Percentiles rank a stretch among this genome's conserved stretches.
phyloP scores from a whole-genome alignment of 2,113 vertebrate genomes.

The Heterotis niloticus region DNA sequence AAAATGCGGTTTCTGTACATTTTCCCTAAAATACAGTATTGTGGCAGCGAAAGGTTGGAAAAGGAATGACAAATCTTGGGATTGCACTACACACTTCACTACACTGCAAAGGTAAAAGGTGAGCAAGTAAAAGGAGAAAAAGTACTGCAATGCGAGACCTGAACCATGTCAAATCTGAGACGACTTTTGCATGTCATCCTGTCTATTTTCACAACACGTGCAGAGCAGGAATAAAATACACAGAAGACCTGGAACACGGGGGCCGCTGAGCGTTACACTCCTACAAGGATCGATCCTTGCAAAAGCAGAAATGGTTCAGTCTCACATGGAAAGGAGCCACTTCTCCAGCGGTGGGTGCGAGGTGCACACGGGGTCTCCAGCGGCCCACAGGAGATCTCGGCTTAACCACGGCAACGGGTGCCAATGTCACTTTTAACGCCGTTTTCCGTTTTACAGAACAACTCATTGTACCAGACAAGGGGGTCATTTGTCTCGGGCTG shows the following conservation, averaged over 20 bases:
- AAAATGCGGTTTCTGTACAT: too few relatives aligned
- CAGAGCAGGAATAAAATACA: neutral
- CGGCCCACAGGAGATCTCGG: too few relatives aligned
- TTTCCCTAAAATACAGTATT: neutral
- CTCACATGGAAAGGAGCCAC: neutral
- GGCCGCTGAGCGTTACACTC: neutral
- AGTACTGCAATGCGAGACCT: neutral
- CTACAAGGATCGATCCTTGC: slow-evolving; percentile 2
- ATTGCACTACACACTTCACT: neutral
- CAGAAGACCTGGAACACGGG: neutral
- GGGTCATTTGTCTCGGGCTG: neutral
- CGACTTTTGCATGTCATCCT: neutral
- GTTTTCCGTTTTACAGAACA: slow-evolving; percentile 2
- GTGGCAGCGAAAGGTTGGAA: neutral
- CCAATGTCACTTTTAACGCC: neutral
- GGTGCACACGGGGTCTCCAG: too few relatives aligned
- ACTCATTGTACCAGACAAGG: neutral
- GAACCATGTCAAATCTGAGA: neutral
- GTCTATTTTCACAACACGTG: slow-evolving; percentile 9
- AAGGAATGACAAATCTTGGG: neutral
- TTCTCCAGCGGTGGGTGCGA: too few relatives aligned
- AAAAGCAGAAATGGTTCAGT: slow-evolving; percentile 10
- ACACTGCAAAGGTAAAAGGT: neutral
- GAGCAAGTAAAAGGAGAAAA: neutral
- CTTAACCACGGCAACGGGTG: too few relatives aligned